These are phyloP conservation scores for Atherix ibis DNA, from an alignment of 2,888 invertebrate species.

Conservation along the genomic window DNA sequence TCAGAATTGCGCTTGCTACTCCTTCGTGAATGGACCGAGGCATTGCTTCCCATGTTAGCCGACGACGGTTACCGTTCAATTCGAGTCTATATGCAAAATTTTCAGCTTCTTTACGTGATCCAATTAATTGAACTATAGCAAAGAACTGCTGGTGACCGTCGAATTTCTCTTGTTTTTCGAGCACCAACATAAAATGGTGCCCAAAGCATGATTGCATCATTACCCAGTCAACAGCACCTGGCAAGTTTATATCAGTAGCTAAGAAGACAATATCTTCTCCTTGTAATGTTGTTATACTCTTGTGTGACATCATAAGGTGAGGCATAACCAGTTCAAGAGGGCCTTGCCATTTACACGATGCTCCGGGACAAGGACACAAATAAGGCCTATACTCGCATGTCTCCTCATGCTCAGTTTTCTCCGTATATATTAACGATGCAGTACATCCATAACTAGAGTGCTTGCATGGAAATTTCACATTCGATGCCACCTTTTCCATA, in stretches of 20 bases:
- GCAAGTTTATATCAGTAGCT: slow-evolving; percentile 97
- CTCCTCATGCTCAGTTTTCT: slow-evolving; percentile 98
- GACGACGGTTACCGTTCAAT: slow-evolving; percentile 83
- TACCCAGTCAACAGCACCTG: slow-evolving; percentile 98
- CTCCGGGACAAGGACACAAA: slow-evolving; percentile 98
- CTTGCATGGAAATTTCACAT: slow-evolving; percentile 97
- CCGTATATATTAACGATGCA: slow-evolving; percentile 83
- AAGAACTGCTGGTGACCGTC: slow-evolving; percentile 94
- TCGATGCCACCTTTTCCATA: slow-evolving; percentile 98
- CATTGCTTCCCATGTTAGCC: slow-evolving; percentile 98
- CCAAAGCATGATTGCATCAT: slow-evolving; percentile 99
- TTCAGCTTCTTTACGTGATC: slow-evolving; percentile 96
- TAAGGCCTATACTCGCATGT: slow-evolving; percentile 97
- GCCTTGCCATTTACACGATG: slow-evolving; percentile 99
- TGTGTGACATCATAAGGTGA: slow-evolving; percentile 92
- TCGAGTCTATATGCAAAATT: slow-evolving; percentile 96
- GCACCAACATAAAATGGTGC: slow-evolving; percentile 97
- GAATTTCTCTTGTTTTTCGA: slow-evolving; percentile 96
- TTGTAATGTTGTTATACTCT: slow-evolving; percentile 95
- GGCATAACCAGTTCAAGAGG: slow-evolving; percentile 97
- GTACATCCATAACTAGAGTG: slow-evolving; percentile 92
- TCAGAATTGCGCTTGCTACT: slow-evolving; percentile 91
- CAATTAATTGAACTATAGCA: slow-evolving; percentile 98
- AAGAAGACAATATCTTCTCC: slow-evolving; percentile 99
- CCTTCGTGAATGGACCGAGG: slow-evolving; percentile 98